Percentiles rank a stretch among this genome's conserved stretches.
phyloP scores from a whole-genome alignment of 2,888 invertebrate genomes.

The Nemurella pictetii region DNA sequence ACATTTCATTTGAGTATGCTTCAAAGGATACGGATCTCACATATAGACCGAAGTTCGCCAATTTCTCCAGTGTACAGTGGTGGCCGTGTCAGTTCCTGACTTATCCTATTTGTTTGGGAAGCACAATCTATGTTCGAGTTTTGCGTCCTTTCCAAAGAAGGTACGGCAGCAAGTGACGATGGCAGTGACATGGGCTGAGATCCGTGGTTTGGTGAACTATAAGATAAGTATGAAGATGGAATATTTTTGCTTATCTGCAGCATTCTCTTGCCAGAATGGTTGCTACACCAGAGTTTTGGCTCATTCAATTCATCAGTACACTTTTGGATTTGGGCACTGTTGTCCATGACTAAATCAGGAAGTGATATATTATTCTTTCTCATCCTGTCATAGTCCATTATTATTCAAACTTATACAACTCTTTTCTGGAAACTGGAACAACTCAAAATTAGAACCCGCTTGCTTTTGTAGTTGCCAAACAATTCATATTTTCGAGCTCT shows the following conservation, averaged over 20 bases:
- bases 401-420: background rate
- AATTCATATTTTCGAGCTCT: too few species aligned
- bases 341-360: slow-evolving; percentile 13
- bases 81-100: slow-evolving; percentile 24
- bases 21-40: slow-evolving; percentile 48
- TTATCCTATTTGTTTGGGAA: background rate
- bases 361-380: slow-evolving; percentile 8
- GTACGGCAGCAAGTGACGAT: slow-evolving; percentile 11
- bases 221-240: background rate
- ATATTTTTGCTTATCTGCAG: background rate
- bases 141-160: background rate
- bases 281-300: background rate
- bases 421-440: background rate
- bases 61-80: slow-evolving; percentile 38
- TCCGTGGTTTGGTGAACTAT: slow-evolving; percentile 1
- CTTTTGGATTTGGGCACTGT: too few species aligned
- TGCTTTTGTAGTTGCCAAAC: too few species aligned
- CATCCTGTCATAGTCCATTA: background rate
- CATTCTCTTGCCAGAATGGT: background rate
- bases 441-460: too few species aligned
- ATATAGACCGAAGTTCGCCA: slow-evolving; percentile 44
- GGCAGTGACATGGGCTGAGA: slow-evolving; percentile 32
- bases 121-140: background rate
- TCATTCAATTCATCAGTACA: background rate
- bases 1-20: too few species aligned